phyloP scores from a whole-genome alignment of 30 jellyfish, hydroid and myxozoan species.

The Morbakka virulenta region DNA sequence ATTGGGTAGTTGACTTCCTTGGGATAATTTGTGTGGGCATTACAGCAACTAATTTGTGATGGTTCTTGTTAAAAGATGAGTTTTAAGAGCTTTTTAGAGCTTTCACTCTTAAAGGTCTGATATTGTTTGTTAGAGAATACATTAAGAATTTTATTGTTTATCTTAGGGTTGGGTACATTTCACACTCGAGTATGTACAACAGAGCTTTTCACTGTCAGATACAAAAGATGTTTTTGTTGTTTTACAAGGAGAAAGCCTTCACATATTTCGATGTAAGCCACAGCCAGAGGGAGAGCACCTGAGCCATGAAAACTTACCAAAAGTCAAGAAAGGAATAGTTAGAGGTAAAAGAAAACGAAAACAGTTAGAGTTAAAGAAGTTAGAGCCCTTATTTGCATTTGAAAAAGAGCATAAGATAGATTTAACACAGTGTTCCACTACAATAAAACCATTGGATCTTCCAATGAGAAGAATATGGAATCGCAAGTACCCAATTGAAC shows the following conservation, averaged over 20 bases:
- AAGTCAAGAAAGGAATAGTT: slow-evolving; percentile 48
- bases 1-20: too few relatives aligned
- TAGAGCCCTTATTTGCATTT: slow-evolving; percentile 68
- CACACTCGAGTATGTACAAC: slow-evolving; percentile 67
- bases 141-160: background rate
- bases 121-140: too few relatives aligned
- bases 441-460: slow-evolving; percentile 80
- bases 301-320: slow-evolving; percentile 39
- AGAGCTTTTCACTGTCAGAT: slow-evolving; percentile 38
- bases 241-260: slow-evolving; percentile 59
- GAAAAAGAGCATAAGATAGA: slow-evolving; percentile 67
- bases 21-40: too few relatives aligned
- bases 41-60: too few relatives aligned
- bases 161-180: slow-evolving; percentile 93
- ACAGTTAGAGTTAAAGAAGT: slow-evolving; percentile 1
- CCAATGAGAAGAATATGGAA: slow-evolving; percentile 98
- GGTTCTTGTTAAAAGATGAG: too few relatives aligned
- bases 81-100: too few relatives aligned
- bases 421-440: slow-evolving; percentile 46
- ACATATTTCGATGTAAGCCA: slow-evolving; percentile 58
- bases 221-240: slow-evolving; percentile 76
- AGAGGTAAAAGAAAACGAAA: slow-evolving; percentile 18
- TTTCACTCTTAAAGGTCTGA: too few relatives aligned
- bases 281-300: slow-evolving; percentile 48
- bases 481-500: slow-evolving; percentile 85